Conservation (phyloP, 2,797 vertebrate genomes). For the Eidolon dupreanum region DNA sequence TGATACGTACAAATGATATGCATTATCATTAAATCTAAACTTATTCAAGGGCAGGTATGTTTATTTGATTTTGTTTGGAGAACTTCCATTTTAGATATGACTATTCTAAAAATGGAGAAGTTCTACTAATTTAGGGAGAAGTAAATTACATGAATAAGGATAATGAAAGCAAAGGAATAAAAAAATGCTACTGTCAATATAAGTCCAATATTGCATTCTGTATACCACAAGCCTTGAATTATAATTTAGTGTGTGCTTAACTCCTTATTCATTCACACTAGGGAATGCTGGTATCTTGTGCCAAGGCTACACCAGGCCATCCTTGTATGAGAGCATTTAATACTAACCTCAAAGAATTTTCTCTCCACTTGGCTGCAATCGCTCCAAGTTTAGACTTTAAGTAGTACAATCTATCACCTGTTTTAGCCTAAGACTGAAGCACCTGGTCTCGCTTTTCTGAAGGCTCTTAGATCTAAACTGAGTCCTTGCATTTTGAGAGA, state of each 20-base stretch:
- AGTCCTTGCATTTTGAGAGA: neutral
- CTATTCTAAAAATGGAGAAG: conserved; percentile 32
- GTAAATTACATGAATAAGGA: neutral
- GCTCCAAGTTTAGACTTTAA: neutral
- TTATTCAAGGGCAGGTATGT: neutral
- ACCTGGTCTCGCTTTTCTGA: neutral
- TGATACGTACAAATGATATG: neutral
- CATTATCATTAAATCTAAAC: neutral
- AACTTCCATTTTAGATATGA: conserved; percentile 20
- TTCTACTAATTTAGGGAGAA: neutral
- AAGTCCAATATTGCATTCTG: neutral
- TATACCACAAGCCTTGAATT: neutral
- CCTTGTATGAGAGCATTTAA: neutral
- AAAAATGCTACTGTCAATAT: neutral
- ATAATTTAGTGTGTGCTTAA: neutral
- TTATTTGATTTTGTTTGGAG: conserved; percentile 3
- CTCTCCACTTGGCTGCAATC: neutral
- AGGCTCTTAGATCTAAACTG: neutral
- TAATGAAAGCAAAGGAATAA: neutral
- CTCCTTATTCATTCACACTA: neutral
- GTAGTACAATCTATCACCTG: neutral
- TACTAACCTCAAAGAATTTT: neutral
- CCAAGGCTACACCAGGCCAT: neutral
- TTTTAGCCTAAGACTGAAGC: neutral
- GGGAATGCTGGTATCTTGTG: neutral